Percentiles rank a stretch among this genome's conserved stretches.
Conservation (phyloP, 2,797 vertebrate genomes). For the Cossypha niveicapilla region DNA sequence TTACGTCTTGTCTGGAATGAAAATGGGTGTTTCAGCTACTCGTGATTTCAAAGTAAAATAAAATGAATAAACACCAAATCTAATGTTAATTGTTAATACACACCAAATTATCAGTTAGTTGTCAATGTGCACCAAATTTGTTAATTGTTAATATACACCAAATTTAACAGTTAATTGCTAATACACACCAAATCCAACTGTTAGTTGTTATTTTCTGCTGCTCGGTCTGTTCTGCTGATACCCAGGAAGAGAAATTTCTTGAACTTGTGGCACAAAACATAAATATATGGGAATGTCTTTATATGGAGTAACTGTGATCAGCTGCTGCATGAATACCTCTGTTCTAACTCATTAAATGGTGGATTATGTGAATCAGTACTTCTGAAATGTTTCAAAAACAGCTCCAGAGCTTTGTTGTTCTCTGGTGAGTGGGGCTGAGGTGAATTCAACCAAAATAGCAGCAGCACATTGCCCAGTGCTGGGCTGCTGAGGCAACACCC, state of each 20-base stretch:
- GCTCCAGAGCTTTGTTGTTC: background rate
- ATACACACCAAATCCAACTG: background rate
- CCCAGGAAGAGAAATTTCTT: background rate
- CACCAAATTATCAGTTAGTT: background rate
- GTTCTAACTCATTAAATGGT: accelerated
- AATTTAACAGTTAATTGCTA: too few species aligned
- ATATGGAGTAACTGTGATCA: accelerated
- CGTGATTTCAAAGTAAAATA: accelerated
- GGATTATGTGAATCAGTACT: background rate
- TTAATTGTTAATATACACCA: background rate
- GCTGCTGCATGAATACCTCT: background rate
- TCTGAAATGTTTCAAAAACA: background rate
- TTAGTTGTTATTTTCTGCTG: background rate
- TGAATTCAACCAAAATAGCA: background rate
- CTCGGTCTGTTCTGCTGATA: background rate
- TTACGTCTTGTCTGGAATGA: background rate
- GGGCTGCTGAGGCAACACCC: too few species aligned
- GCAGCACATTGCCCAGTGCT: too few species aligned
- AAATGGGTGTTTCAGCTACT: background rate
- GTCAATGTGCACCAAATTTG: too few species aligned
- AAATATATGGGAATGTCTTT: accelerated
- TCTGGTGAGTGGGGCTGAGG: background rate
- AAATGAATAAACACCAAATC: background rate
- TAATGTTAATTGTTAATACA: accelerated
- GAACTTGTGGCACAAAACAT: background rate